These are phyloP conservation scores for Threskiornis aethiopicus DNA, from an alignment of 2,797 vertebrate species.

Conservation along the genomic window DNA sequence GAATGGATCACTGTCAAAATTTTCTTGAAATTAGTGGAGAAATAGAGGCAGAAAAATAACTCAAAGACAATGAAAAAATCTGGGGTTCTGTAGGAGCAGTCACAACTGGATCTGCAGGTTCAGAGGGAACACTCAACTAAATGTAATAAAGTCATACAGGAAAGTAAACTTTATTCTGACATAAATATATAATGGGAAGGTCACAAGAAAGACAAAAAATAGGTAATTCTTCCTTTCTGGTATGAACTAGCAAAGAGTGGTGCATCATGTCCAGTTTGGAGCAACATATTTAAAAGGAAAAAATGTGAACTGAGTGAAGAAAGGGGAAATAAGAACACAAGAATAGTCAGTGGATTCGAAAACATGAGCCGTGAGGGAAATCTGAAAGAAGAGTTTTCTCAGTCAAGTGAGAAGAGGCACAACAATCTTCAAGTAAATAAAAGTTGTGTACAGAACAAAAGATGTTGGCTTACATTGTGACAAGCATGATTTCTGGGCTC, in stretches of 20 bases:
- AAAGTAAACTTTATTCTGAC: not conserved
- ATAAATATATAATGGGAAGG: not conserved
- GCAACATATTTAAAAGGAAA: not conserved
- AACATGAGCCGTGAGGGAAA: not conserved
- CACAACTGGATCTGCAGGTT: not conserved
- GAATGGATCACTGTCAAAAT: slow-evolving; percentile 38
- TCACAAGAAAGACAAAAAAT: not conserved
- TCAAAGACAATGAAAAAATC: not conserved
- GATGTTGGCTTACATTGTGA: not conserved
- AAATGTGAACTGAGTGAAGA: not conserved
- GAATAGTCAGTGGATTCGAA: not conserved
- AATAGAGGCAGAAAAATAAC: not conserved
- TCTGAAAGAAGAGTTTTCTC: not conserved
- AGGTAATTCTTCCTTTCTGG: not conserved
- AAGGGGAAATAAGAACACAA: not conserved
- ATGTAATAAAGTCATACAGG: not conserved
- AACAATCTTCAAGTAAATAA: not conserved
- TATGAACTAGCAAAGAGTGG: not conserved
- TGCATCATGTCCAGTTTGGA: not conserved
- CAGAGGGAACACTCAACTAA: not conserved
- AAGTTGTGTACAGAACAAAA: not conserved
- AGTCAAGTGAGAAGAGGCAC: fast-evolving
- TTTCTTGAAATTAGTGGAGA: not conserved
- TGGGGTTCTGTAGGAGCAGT: not conserved
- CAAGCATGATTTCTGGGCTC: not conserved